Evolutionary conservation across 2,888 invertebrate genomes (phyloP).

Genomic region (Siphlonurus alternatus): DNA sequence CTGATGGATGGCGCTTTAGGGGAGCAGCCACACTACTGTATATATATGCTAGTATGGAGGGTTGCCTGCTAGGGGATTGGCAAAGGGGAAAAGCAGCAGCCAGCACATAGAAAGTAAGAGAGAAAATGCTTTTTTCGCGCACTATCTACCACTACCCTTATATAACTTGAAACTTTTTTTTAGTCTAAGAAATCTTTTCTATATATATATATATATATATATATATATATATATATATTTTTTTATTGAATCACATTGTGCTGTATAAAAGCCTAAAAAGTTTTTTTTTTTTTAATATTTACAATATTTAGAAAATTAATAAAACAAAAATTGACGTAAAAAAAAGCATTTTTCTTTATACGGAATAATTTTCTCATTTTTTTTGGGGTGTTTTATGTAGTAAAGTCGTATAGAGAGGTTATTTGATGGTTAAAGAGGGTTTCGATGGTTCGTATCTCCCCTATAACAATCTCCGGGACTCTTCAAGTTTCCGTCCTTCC

Average conservation of each 20-base stretch:
- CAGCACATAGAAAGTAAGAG: not conserved
- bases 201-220: no score
- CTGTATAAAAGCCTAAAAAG: no score
- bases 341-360: not conserved
- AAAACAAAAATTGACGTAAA: no score
- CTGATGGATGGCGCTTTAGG: conserved; percentile 30
- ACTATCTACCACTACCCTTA: not conserved
- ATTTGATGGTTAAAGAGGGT: not conserved
- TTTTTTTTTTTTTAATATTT: no score
- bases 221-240: no score
- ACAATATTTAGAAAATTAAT: no score
- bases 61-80: not conserved
- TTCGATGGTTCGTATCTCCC: not conserved
- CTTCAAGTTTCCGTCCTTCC: not conserved
- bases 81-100: not conserved
- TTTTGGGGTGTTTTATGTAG: not conserved
- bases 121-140: not conserved
- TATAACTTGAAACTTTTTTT: not conserved
- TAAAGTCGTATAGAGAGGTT: not conserved
- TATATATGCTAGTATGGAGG: not conserved
- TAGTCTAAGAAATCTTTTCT: not conserved
- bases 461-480: not conserved
- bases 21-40: not conserved
- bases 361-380: not conserved
- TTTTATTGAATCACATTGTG: no score